Conservation (phyloP, 2,888 invertebrate species). For the Standfussiana lucernea region DNA sequence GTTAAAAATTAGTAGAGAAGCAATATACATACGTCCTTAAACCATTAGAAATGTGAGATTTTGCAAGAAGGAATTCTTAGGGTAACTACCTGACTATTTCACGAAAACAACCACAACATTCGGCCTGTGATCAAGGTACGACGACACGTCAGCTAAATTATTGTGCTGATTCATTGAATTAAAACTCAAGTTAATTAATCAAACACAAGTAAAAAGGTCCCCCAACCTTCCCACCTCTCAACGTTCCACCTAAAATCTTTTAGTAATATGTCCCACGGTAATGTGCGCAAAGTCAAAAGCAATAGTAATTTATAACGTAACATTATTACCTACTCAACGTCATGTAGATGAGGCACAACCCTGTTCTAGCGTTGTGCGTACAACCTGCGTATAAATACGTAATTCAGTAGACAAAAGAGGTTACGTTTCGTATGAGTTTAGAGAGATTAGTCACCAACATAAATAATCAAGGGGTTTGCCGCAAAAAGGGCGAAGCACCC, state of each 20-base stretch:
- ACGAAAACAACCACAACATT: constrained; percentile 7
- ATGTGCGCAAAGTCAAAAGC: constrained; percentile 24
- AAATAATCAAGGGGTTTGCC: constrained; percentile 66
- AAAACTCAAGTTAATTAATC: constrained; percentile 53
- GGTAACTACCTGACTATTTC: neutral
- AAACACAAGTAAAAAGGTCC: constrained; percentile 28
- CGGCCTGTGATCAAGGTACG: constrained; percentile 18
- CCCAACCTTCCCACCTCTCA: neutral
- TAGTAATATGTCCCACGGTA: constrained; percentile 7
- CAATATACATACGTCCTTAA: neutral
- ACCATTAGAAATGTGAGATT: neutral
- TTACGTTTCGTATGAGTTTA: constrained; percentile 47
- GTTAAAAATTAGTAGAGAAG: neutral
- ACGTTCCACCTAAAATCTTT: neutral
- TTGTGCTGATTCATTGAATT: constrained; percentile 43
- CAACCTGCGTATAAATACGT: constrained; percentile 18
- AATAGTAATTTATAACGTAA: constrained; percentile 36
- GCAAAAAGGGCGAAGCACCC: constrained; percentile 50
- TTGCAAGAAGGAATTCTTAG: constrained; percentile 1
- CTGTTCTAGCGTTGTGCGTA: constrained; percentile 12
- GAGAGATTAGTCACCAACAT: constrained; percentile 63
- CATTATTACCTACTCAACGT: constrained; percentile 24
- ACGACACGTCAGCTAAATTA: constrained; percentile 27
- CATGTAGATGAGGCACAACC: constrained; percentile 21
- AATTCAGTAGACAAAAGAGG: constrained; percentile 47